Percentiles rank a stretch among this genome's conserved stretches.
Conservation (phyloP, 2,797 vertebrate genomes). For the Gallinago stenura region DNA sequence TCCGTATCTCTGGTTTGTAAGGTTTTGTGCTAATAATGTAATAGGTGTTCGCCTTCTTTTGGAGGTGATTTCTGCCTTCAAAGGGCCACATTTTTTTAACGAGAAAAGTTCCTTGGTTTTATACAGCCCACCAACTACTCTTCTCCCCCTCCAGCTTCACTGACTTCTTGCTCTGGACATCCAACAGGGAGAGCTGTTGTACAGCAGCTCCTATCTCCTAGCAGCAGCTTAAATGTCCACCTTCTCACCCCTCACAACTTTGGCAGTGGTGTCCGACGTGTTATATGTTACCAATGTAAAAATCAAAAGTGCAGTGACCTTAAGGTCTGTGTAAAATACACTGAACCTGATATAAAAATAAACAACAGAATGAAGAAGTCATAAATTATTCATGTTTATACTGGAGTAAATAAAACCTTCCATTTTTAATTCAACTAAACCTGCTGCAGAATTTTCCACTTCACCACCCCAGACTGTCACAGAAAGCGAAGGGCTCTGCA, state of each 20-base stretch:
- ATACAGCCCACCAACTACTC: background rate
- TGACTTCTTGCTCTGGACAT: background rate
- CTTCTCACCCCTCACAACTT: background rate
- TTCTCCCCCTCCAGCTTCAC: background rate
- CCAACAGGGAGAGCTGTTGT: constrained; percentile 72
- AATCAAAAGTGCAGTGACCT: constrained; percentile 25
- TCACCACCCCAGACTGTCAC: background rate
- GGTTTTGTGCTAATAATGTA: constrained; percentile 55
- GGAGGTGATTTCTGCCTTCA: constrained; percentile 53
- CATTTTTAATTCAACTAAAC: constrained; percentile 57
- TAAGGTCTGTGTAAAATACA: constrained; percentile 25
- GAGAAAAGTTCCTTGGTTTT: constrained; percentile 6
- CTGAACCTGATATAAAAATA: background rate
- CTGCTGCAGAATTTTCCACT: constrained; percentile 53
- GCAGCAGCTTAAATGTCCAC: background rate
- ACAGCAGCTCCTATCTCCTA: background rate
- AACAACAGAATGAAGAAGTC: constrained; percentile 48
- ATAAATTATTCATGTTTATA: constrained; percentile 50
- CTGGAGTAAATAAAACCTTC: constrained; percentile 43
- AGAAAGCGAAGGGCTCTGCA: constrained; percentile 17
- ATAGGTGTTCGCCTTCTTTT: constrained; percentile 53
- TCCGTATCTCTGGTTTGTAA: constrained; percentile 26
- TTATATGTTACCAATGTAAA: background rate
- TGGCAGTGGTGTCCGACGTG: background rate
- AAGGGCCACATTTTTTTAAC: constrained; percentile 47